These are phyloP conservation scores for Oscheius sp. DNA, from an alignment of 2,888 invertebrate genomes.

Conservation along the genomic window DNA sequence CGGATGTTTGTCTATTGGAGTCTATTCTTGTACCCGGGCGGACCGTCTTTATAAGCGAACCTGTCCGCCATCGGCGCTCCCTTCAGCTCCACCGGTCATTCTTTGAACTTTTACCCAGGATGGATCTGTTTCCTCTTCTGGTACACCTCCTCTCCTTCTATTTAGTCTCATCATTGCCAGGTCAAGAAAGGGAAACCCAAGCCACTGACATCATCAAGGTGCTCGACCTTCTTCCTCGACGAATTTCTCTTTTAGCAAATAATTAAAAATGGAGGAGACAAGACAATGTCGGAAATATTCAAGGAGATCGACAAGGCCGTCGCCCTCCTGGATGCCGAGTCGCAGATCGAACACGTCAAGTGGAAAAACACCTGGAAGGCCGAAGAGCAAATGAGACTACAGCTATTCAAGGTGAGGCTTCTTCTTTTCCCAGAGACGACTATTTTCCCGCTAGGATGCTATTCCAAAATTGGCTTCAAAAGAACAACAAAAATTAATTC, in stretches of 20 bases:
- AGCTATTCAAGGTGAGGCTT: not conserved
- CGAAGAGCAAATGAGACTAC: slow-evolving; percentile 10
- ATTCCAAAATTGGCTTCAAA: slow-evolving; percentile 7
- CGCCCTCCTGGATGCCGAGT: slow-evolving; percentile 20
- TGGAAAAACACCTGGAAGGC: slow-evolving; percentile 19
- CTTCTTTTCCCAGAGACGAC: not conserved
- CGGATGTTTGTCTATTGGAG: slow-evolving; percentile 10
- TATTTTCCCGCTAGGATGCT: slow-evolving; percentile 1
- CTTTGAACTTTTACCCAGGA: not conserved
- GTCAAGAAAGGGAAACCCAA: slow-evolving; percentile 8
- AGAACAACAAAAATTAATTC: not conserved
- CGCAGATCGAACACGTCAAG: slow-evolving; percentile 25
- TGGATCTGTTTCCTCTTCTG: not conserved
- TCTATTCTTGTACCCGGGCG: slow-evolving; percentile 27
- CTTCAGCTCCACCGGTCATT: slow-evolving; percentile 3
- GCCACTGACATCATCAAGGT: slow-evolving; percentile 30
- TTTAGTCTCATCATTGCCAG: not conserved
- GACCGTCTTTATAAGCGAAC: slow-evolving; percentile 21
- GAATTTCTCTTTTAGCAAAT: slow-evolving; percentile 6
- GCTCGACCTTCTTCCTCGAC: too few species aligned
- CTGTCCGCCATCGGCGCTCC: slow-evolving; percentile 25
- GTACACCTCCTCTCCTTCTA: not conserved
- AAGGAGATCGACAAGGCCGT: slow-evolving; percentile 26
- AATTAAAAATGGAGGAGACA: slow-evolving; percentile 22
- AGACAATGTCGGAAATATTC: slow-evolving; percentile 22